Evolutionary conservation across 2,113 vertebrate species (phyloP), one percentile per base, ranked within the genome.

Genomic region (Noctilio leporinus): DNA sequence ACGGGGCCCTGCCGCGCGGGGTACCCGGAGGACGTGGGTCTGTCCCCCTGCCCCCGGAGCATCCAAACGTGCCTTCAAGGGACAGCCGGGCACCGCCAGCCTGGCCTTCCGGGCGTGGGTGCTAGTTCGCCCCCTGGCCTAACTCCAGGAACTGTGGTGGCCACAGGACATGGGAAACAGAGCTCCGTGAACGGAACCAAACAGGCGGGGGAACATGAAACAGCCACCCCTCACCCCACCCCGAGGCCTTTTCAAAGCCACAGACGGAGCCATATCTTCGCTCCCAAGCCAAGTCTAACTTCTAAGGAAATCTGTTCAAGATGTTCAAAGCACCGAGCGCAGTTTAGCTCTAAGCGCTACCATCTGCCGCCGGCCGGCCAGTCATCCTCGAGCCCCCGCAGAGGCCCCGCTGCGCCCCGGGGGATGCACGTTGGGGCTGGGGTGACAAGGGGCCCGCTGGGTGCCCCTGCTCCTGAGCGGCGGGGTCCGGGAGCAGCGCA

Each of bases 301-400:
- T 96, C 97, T 95, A 95, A 98, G 97, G 96, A 96, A 96, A 97
- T 95, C 97, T 97, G 97, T 98, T 97, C 97, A 98, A 96, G 96
- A 97, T 97, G 97, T 96, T 97, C 95, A 97, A 96, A 97, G 96
- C 86, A 9, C 86, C 9, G 51, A 55, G 77, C 16, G 72, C 89
- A 70, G 93, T 82, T 82, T 47, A 82, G 95, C 94, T 90, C 70
- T 97, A 97, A 98, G 94, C 88, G n/a, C 94, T 96, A 93, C 98
- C 97, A 98, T 98, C 97, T 98, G 97, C 97, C 53, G 45, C 72
- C 0, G 59, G 64, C 53, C 14, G 0, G 2, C 45, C 93, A 0
- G 1, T 93, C 95, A 96, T 96, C 96, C 12, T 2, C 2, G 59
- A 62, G 76, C 73, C 19, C 10, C 2, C 81, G 85, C 93, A 86